Percentiles rank a stretch among this genome's conserved stretches.
Conservation (phyloP, 2,888 invertebrate genomes). For the Troilus luridus region DNA sequence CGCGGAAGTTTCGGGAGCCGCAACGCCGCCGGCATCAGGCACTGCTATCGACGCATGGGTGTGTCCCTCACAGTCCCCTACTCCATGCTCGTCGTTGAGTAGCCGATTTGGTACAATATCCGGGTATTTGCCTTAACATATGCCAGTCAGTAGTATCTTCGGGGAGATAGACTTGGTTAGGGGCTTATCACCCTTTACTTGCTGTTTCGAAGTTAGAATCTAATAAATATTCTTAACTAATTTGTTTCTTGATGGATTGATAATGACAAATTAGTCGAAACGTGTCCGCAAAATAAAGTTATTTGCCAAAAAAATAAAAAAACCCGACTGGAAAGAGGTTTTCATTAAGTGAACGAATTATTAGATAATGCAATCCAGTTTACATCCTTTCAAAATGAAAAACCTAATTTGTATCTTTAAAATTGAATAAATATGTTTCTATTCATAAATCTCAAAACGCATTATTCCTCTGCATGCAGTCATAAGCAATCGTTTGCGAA, state of each 20-base stretch:
- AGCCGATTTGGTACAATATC: neutral
- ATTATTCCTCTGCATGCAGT: neutral
- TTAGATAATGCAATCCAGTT: too few relatives aligned
- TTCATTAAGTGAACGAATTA: too few relatives aligned
- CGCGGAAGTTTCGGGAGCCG: slow-evolving; percentile 51
- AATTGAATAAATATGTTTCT: neutral
- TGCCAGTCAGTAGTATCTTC: neutral
- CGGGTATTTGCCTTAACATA: neutral
- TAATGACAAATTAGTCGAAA: too few relatives aligned
- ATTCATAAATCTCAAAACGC: neutral
- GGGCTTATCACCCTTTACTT: neutral
- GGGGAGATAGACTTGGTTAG: neutral
- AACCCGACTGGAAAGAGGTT: too few relatives aligned
- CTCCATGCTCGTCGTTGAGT: neutral
- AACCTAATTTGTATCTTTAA: neutral
- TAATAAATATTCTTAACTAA: neutral
- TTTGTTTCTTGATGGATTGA: too few relatives aligned
- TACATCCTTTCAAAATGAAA: too few relatives aligned
- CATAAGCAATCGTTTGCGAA: neutral
- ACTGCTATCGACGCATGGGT: slow-evolving; percentile 56
- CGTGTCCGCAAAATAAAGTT: too few relatives aligned
- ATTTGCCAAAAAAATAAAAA: too few relatives aligned
- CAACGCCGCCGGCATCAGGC: slow-evolving; percentile 31
- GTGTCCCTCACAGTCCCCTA: slow-evolving; percentile 35
- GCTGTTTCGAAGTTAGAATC: neutral